A percentile compares a stretch with the other conserved stretches of the same genome.
Conservation (phyloP, 2,888 invertebrate species). For the Lagria hirta region DNA sequence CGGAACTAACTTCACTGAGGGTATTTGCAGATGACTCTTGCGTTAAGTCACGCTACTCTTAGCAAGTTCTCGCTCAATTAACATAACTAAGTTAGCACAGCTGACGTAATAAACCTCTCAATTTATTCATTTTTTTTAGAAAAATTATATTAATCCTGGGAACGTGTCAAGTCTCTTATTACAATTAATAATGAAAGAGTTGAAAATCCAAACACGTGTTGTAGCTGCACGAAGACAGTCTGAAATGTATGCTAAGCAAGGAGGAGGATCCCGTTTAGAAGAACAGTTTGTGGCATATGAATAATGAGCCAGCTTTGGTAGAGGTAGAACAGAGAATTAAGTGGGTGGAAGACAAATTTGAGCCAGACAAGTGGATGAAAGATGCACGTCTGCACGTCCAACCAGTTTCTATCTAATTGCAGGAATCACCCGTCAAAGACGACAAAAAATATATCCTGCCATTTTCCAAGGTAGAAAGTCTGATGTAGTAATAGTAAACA, state of each 20-base stretch:
- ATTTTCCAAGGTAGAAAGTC: no score
- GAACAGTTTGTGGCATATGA: slow-evolving; percentile 39
- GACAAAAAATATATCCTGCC: slow-evolving; percentile 14
- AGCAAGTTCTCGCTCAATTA: slow-evolving; percentile 29
- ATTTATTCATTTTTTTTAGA: slow-evolving; percentile 8
- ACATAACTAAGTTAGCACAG: slow-evolving; percentile 21
- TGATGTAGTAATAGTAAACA: no score
- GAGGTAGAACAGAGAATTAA: slow-evolving; percentile 44
- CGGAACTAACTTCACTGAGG: slow-evolving; percentile 6
- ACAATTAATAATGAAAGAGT: slow-evolving; percentile 21
- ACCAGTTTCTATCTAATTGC: slow-evolving; percentile 29
- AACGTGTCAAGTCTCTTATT: slow-evolving; percentile 6
- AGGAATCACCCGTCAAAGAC: slow-evolving; percentile 12
- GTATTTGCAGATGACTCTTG: slow-evolving; percentile 29
- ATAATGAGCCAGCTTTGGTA: slow-evolving; percentile 43
- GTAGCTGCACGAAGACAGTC: slow-evolving; percentile 27
- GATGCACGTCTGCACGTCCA: slow-evolving; percentile 45
- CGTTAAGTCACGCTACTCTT: slow-evolving; percentile 28
- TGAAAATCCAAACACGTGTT: slow-evolving; percentile 29
- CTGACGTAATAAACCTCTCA: slow-evolving; percentile 11
- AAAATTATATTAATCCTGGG: slow-evolving; percentile 8
- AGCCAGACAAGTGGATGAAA: slow-evolving; percentile 47
- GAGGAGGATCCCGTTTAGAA: slow-evolving; percentile 12
- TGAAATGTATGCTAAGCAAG: slow-evolving; percentile 21
- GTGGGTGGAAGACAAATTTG: slow-evolving; percentile 49